These are phyloP conservation scores for Drosophila ohnishii DNA, from an alignment of 1,140 invertebrate genomes.

Conservation along the genomic window DNA sequence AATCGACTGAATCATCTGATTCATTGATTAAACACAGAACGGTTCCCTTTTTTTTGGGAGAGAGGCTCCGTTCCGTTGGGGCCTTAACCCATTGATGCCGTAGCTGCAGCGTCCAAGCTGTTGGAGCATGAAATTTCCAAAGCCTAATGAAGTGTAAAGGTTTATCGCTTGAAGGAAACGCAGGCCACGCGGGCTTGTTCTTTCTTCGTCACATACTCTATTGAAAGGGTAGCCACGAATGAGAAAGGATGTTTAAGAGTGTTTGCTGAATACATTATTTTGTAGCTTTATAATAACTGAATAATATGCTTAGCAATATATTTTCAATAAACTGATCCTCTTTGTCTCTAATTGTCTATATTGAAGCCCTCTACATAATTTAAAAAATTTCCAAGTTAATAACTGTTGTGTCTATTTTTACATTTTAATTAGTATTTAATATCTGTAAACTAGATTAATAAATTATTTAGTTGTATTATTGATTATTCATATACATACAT, in stretches of 20 bases:
- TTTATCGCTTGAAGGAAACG: slow-evolving; percentile 70
- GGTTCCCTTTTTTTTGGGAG: slow-evolving; percentile 14
- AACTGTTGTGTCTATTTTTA: too few relatives aligned
- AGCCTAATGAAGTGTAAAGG: slow-evolving; percentile 79
- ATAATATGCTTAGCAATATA: neutral
- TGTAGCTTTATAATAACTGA: neutral
- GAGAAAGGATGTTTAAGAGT: neutral
- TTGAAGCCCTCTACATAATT: neutral
- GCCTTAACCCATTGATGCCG: slow-evolving; percentile 67
- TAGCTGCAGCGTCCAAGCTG: slow-evolving; percentile 59
- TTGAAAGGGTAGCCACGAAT: neutral
- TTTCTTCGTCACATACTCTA: slow-evolving; percentile 17
- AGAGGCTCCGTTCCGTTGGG: slow-evolving; percentile 11
- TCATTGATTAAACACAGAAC: slow-evolving; percentile 75
- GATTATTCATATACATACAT: neutral
- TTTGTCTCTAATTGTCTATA: neutral
- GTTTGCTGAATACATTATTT: neutral
- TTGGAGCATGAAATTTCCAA: slow-evolving; percentile 77
- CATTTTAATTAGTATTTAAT: too few relatives aligned
- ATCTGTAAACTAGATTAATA: too few relatives aligned
- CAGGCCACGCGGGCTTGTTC: slow-evolving; percentile 31
- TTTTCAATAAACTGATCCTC: neutral
- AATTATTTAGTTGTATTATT: too few relatives aligned
- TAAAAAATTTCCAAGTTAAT: too few relatives aligned
- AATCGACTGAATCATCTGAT: slow-evolving; percentile 74